Evolutionary conservation across 2,888 invertebrate genomes (phyloP).

Genomic region (Sepiola atlantica): DNA sequence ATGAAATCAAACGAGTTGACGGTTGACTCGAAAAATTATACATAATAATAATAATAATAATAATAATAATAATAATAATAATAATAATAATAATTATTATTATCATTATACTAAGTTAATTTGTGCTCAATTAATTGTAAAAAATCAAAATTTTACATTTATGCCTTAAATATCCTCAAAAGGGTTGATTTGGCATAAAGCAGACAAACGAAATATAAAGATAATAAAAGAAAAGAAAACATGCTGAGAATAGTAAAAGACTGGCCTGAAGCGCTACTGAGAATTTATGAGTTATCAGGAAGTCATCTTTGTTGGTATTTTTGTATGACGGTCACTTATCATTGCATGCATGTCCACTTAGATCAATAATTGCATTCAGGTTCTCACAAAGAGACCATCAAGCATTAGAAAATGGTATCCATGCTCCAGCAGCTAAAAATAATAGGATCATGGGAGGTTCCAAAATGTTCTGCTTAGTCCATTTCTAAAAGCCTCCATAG

Average conservation of each 20-base stretch:
- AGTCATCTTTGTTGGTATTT: neutral
- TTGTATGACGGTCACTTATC: neutral
- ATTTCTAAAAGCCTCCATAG: neutral
- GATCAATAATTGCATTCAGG: neutral
- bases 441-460: neutral
- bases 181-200: too few species aligned
- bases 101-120: too few species aligned
- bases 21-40: too few species aligned
- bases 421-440: neutral
- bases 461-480: neutral
- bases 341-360: neutral
- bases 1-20: too few species aligned
- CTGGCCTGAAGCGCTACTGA: neutral
- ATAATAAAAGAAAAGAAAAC: neutral
- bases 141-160: too few species aligned
- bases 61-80: too few species aligned
- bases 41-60: too few species aligned
- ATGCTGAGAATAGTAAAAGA: neutral
- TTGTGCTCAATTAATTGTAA: too few species aligned
- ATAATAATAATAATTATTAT: too few species aligned
- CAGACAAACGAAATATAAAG: neutral
- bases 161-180: too few species aligned
- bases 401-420: neutral
- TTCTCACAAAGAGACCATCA: neutral
- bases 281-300: neutral